Evolutionary conservation across 2,113 vertebrate species (phyloP).

Genomic region (Jaculus jaculus): DNA sequence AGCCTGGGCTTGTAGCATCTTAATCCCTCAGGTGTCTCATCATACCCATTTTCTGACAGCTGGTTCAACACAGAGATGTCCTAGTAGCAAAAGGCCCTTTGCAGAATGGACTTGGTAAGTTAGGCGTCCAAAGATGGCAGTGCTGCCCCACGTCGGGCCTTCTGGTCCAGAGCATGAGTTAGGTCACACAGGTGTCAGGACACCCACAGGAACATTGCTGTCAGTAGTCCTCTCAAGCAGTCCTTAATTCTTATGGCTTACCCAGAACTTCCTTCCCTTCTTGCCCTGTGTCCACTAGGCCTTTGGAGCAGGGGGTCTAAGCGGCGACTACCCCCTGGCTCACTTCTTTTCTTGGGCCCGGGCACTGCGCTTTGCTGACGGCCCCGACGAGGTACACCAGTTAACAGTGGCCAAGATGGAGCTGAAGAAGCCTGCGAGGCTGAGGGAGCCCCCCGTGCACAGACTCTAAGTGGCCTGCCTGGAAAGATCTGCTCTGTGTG

Average conservation of each 20-base stretch:
- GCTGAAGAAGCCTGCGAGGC: conserved; percentile 31
- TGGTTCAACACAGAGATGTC: background rate
- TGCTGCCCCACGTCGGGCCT: background rate
- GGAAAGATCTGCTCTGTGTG: background rate
- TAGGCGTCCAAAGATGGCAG: background rate
- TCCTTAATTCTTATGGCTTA: background rate
- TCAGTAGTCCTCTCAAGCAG: background rate
- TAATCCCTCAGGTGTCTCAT: background rate
- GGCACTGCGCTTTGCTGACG: conserved; percentile 75
- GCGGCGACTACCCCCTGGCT: conserved; percentile 76
- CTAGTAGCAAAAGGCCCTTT: background rate
- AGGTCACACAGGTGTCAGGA: background rate
- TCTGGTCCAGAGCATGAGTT: background rate
- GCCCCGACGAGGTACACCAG: conserved; percentile 68
- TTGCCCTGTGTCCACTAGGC: conserved; percentile 63
- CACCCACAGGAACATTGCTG: background rate
- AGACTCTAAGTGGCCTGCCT: background rate
- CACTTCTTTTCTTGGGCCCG: conserved; percentile 73
- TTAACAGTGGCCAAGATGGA: conserved; percentile 75
- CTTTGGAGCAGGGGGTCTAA: conserved; percentile 80
- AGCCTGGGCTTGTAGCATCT: background rate
- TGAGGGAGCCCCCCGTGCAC: background rate
- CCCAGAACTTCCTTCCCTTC: background rate
- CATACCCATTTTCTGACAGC: background rate
- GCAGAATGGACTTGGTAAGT: background rate